These are phyloP conservation scores for Graphium colonna DNA, from an alignment of 2,888 invertebrate genomes.

Conservation along the genomic window DNA sequence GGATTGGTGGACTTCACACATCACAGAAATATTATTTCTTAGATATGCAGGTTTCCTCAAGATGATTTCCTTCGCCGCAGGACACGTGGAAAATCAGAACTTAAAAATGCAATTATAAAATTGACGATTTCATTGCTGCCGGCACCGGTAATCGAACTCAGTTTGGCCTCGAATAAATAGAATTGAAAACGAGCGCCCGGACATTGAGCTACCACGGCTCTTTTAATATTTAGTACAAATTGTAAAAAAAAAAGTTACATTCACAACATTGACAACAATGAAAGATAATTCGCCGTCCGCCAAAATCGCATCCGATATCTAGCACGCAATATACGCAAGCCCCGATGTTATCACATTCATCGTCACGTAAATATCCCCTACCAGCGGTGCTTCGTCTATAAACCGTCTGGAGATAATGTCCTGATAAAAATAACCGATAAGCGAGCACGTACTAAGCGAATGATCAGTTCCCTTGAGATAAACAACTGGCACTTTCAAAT, in stretches of 20 bases:
- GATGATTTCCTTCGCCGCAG: no score
- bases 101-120: no score
- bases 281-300: background rate
- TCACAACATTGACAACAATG: background rate
- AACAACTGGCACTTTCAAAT: slow-evolving; percentile 5
- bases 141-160: no score
- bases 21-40: no score
- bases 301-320: slow-evolving; percentile 26
- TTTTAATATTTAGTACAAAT: no score
- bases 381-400: slow-evolving; percentile 33
- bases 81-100: no score
- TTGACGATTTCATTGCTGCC: no score
- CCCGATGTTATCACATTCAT: slow-evolving; percentile 1
- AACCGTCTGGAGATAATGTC: slow-evolving; percentile 52
- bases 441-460: slow-evolving; percentile 44
- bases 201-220: no score
- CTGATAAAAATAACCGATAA: slow-evolving; percentile 42
- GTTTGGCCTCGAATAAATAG: no score
- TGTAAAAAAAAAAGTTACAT: background rate
- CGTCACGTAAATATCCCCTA: slow-evolving; percentile 29
- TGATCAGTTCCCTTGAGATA: slow-evolving; percentile 30
- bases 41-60: no score
- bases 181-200: no score
- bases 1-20: no score
- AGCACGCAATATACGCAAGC: slow-evolving; percentile 22